phyloP scores from a whole-genome alignment of 2,797 vertebrate species.

The Syndactyla subalaris region DNA sequence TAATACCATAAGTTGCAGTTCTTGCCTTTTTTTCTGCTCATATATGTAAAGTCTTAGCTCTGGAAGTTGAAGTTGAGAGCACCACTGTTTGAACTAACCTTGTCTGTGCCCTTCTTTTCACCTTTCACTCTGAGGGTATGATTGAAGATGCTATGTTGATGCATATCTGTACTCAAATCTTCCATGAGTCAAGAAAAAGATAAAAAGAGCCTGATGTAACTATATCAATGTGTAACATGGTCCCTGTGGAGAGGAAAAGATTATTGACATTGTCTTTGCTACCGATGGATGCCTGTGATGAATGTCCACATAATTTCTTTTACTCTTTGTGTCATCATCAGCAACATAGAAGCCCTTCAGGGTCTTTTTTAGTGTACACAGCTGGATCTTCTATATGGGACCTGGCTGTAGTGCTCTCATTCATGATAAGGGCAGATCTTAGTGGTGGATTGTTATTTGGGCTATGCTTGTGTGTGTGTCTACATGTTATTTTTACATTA shows the following conservation, averaged over 20 bases:
- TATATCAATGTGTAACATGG: not conserved
- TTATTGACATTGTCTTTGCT: not conserved
- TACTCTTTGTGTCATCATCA: not conserved
- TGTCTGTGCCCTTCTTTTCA: not conserved
- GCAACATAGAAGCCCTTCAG: not conserved
- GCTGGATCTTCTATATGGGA: not conserved
- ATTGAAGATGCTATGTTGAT: not conserved
- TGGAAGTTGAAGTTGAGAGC: not conserved
- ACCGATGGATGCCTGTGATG: not conserved
- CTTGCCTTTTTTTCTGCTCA: not conserved
- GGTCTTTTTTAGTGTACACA: not conserved
- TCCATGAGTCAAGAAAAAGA: not conserved
- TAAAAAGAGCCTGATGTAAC: slow-evolving; percentile 6
- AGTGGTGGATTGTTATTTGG: not conserved
- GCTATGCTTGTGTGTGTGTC: not conserved
- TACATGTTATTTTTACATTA: not conserved
- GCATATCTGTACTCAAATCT: not conserved
- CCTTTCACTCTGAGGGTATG: not conserved
- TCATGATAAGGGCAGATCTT: not conserved
- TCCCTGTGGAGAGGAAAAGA: not conserved
- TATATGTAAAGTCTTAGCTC: not conserved
- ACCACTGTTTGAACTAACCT: not conserved
- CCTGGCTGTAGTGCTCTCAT: not conserved
- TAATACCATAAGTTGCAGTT: not conserved
- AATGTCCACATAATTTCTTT: not conserved